phyloP scores from a whole-genome alignment of 2,888 invertebrate genomes.

The Pristionchus arcanus region DNA sequence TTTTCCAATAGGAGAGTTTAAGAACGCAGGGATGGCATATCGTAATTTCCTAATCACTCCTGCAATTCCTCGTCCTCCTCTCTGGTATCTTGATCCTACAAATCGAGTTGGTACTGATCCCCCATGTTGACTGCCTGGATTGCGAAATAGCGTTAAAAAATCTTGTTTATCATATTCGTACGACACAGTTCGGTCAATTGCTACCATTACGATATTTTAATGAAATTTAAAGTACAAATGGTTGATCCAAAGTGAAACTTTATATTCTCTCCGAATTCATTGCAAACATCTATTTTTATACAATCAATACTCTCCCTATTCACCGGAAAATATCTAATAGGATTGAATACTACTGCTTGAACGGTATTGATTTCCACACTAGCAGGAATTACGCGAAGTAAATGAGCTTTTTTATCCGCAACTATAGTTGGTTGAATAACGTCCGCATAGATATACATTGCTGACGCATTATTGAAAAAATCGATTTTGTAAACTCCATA shows the following conservation, averaged over 20 bases:
- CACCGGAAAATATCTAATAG: slow-evolving; percentile 34
- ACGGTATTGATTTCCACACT: not conserved
- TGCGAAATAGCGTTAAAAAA: not conserved
- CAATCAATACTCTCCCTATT: not conserved
- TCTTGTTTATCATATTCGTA: not conserved
- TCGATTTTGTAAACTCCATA: not conserved
- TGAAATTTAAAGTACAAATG: not conserved
- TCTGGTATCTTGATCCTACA: not conserved
- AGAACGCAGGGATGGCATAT: slow-evolving; percentile 13
- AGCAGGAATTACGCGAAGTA: slow-evolving; percentile 24
- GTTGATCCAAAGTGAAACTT: not conserved
- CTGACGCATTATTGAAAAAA: not conserved
- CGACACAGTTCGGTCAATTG: not conserved
- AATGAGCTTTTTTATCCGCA: not conserved
- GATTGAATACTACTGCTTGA: not conserved
- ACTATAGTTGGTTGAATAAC: slow-evolving; percentile 34
- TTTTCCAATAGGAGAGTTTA: slow-evolving; percentile 16
- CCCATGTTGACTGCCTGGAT: not conserved
- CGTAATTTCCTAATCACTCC: not conserved
- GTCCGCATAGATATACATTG: slow-evolving; percentile 18
- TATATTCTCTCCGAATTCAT: slow-evolving; percentile 7
- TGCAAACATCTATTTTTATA: slow-evolving; percentile 35
- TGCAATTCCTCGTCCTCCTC: slow-evolving; percentile 30
- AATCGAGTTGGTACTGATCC: not conserved
- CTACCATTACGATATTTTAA: not conserved